phyloP scores from a whole-genome alignment of 2,888 invertebrate species.

The Neoitamus cyanurus region DNA sequence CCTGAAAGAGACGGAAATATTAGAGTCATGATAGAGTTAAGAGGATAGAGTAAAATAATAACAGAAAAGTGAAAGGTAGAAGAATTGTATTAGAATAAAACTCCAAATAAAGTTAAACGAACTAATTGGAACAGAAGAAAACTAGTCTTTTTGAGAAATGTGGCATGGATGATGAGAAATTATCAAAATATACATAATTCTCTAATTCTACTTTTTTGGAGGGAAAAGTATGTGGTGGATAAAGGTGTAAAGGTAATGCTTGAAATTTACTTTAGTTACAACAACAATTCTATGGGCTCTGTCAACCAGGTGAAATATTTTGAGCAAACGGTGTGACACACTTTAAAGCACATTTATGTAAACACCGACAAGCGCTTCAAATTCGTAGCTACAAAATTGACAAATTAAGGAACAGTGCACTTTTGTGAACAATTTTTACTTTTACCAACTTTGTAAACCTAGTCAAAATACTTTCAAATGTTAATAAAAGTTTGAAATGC shows the following conservation, averaged over 20 bases:
- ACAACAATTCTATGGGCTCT: neutral
- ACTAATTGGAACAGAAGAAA: constrained; percentile 3
- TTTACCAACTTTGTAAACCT: neutral
- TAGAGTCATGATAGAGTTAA: constrained; percentile 56
- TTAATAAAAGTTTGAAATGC: neutral
- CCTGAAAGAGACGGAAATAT: constrained; percentile 73
- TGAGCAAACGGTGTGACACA: neutral
- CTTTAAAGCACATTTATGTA: neutral
- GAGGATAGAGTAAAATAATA: constrained; percentile 29
- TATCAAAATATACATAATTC: neutral
- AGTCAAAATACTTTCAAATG: too few relatives aligned
- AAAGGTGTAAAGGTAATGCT: too few relatives aligned
- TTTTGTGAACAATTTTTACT: neutral
- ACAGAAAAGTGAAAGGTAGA: constrained; percentile 25
- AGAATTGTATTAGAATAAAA: neutral
- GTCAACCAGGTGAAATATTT: neutral
- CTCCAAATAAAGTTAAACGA: neutral
- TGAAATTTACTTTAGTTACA: too few relatives aligned
- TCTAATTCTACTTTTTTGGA: neutral
- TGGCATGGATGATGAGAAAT: constrained; percentile 36
- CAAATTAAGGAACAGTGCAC: neutral
- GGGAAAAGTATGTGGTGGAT: neutral
- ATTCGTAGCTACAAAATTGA: neutral
- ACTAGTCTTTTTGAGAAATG: constrained; percentile 38
- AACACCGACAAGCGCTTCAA: neutral